Evolutionary conservation across 2,797 vertebrate genomes (phyloP), one percentile per base, ranked within the genome.

Genomic region (Rhynchotus rufescens): DNA sequence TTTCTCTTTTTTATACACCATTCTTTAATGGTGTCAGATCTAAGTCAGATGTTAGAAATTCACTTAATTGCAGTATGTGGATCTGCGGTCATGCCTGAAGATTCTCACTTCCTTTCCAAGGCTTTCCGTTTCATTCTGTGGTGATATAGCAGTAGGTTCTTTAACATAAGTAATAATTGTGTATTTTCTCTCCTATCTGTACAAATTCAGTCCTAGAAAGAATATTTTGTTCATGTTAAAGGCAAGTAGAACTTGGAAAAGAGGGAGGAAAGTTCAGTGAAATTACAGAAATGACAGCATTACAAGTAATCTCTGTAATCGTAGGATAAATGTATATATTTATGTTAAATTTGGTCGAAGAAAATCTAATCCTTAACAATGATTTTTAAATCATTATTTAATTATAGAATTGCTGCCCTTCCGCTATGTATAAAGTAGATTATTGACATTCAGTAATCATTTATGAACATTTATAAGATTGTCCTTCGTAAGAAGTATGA

Each of bases 101-200:
- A 49, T 80, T 82, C 25, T 83, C 14, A 16, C 59, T 80, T 83
- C 15, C 28, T 93, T 88, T 83, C 15, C 26, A 72, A 51, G 32
- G 42, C 45, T 90, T 93, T 83, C 21, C 65, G 6, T 32, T 78
- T 89, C 80, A 47, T 80, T 78, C 49, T 47, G 25, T 76, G 28
- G 56, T 69, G 75, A 51, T 25, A 36, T 10, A 91, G 54, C 80
- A 32, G 57, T 23, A 64, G 52, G 51, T 80, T 96, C 52, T 69
- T 88, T 44, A 36, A 47, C 30, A 62, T 66, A 86, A 68, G 26
- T 94, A 91, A 66, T 42, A 89, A 93, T 69, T 76, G 34, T 77
- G 6, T 88, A 45, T 94, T 95, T 83, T 94, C 52, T 80, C 60
- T 95, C 34, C 69, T 85, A 14, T 69, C 22, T 93, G 21, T 21